Evolutionary conservation across 2,113 vertebrate genomes (phyloP).

Genomic region (Ctenodactylus gundi): DNA sequence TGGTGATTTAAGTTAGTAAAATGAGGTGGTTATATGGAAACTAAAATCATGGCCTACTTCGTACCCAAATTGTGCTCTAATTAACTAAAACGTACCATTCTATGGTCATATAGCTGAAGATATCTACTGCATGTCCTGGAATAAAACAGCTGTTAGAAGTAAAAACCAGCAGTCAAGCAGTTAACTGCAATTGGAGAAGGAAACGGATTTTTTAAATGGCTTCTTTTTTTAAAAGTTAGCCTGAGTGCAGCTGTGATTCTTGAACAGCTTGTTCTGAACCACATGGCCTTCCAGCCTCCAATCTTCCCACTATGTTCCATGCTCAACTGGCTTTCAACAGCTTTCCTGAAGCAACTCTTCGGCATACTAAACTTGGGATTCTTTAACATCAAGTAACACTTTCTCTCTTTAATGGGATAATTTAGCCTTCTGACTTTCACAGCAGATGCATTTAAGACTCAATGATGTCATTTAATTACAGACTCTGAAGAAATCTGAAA

Average conservation of each 20-base stretch:
- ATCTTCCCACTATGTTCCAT: conserved; percentile 47
- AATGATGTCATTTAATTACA: conserved; percentile 76
- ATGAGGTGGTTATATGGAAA: neutral
- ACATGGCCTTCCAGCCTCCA: conserved; percentile 58
- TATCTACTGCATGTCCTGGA: neutral
- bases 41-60: neutral
- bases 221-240: conserved; percentile 59
- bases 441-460: conserved; percentile 77
- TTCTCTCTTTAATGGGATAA: conserved; percentile 70
- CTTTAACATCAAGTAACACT: conserved; percentile 54
- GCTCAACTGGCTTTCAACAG: conserved; percentile 63
- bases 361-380: conserved; percentile 70
- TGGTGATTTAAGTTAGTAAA: neutral
- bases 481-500: conserved; percentile 70
- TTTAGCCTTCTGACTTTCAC: conserved; percentile 78
- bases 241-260: conserved; percentile 72
- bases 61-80: neutral
- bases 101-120: neutral
- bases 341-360: conserved; percentile 61
- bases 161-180: conserved; percentile 61
- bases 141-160: conserved; percentile 1
- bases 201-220: neutral
- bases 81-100: neutral
- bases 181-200: conserved; percentile 55
- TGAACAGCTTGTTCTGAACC: conserved; percentile 69